A percentile compares a stretch with the other conserved stretches of the same genome.
These are phyloP conservation scores for Ursus arctos DNA, from an alignment of 2,113 vertebrate species.

Conservation along the genomic window DNA sequence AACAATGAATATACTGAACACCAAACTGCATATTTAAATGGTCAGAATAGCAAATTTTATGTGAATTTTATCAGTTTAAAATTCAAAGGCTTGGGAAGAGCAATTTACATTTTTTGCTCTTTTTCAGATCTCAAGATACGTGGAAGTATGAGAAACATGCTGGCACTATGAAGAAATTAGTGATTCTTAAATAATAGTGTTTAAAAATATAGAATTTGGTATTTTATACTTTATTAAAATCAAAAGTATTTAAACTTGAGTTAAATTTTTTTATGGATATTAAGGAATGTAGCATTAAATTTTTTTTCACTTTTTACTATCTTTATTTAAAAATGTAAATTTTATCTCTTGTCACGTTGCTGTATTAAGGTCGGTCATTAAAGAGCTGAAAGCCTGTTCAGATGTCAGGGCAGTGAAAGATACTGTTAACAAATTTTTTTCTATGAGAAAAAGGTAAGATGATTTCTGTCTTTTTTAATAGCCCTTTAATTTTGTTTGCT, in stretches of 20 bases:
- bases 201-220: slow-evolving; percentile 67
- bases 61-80: not conserved
- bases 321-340: not conserved
- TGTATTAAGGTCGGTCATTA: slow-evolving; percentile 15
- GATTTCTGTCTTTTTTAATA: not conserved
- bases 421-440: slow-evolving; percentile 31
- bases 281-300: slow-evolving; percentile 9
- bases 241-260: slow-evolving; percentile 57
- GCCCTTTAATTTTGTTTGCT: not conserved
- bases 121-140: slow-evolving; percentile 69
- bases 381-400: slow-evolving; percentile 49
- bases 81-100: not conserved
- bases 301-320: slow-evolving; percentile 43
- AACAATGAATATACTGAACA: not conserved
- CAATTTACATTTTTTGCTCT: not conserved
- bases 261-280: slow-evolving; percentile 60
- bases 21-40: not conserved
- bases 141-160: slow-evolving; percentile 51
- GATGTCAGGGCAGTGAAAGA: slow-evolving; percentile 7
- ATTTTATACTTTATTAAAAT: slow-evolving; percentile 74
- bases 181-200: slow-evolving; percentile 73
- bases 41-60: not conserved
- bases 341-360: not conserved
- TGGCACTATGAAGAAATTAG: slow-evolving; percentile 54
- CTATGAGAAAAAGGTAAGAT: slow-evolving; percentile 19